Conservation (phyloP, 2,797 vertebrate genomes). For the Lemur catta region DNA sequence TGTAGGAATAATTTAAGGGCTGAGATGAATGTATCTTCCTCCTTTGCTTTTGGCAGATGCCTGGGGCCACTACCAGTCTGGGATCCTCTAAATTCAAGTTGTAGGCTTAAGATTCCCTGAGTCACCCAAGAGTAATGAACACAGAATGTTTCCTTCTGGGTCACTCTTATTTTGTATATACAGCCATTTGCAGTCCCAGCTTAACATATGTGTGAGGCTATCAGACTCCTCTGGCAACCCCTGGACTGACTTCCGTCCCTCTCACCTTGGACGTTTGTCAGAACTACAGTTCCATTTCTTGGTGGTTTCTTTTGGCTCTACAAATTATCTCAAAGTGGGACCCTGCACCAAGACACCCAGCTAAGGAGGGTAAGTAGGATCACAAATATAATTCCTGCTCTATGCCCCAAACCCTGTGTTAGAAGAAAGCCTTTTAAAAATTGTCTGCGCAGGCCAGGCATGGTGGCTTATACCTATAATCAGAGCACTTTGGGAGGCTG, state of each 20-base stretch:
- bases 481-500: not conserved
- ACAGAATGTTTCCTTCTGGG: not conserved
- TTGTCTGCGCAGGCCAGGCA: not conserved
- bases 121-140: not conserved
- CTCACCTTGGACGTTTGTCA: not conserved
- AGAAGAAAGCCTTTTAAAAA: not conserved
- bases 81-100: not conserved
- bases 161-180: not conserved
- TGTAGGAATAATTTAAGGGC: not conserved
- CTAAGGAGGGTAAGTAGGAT: not conserved
- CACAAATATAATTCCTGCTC: not conserved
- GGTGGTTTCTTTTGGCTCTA: not conserved
- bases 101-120: not conserved
- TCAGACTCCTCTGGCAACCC: not conserved
- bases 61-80: not conserved
- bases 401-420: not conserved
- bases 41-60: not conserved
- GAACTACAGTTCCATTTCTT: not conserved
- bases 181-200: not conserved
- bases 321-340: not conserved
- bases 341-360: not conserved
- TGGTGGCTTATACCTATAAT: not conserved
- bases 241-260: not conserved
- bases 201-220: not conserved
- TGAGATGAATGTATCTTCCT: not conserved